phyloP scores from a whole-genome alignment of 2,113 vertebrate species.

The Oenanthe melanoleuca region DNA sequence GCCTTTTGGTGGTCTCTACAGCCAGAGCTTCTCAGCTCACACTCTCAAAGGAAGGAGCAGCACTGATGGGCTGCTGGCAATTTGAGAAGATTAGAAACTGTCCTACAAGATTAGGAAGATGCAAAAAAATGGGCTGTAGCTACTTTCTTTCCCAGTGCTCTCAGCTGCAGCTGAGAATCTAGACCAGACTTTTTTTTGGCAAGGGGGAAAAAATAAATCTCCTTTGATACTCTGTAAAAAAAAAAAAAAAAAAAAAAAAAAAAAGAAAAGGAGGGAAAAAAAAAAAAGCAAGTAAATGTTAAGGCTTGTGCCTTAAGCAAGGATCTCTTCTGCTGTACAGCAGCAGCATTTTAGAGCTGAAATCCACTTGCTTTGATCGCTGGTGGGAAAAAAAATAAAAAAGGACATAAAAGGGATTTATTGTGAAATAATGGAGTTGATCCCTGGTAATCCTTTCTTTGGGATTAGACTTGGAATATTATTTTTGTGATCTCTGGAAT shows the following conservation, averaged over 20 bases:
- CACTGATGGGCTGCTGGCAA: background rate
- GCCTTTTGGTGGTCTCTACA: background rate
- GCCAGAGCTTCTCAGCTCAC: background rate
- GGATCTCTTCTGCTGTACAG: background rate
- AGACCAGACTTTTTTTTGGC: slow-evolving; percentile 46
- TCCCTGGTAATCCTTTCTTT: slow-evolving; percentile 40
- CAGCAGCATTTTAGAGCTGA: background rate
- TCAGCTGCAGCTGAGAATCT: slow-evolving; percentile 49
- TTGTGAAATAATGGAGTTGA: slow-evolving; percentile 34
- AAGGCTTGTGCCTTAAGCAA: slow-evolving; percentile 14
- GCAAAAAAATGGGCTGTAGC: background rate
- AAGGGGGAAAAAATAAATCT: slow-evolving; percentile 32
- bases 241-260: background rate
- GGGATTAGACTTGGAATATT: slow-evolving; percentile 51
- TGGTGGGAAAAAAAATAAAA: background rate
- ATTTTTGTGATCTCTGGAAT: slow-evolving; percentile 56
- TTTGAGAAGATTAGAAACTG: background rate
- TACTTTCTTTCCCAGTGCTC: slow-evolving; percentile 1
- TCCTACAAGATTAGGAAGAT: background rate
- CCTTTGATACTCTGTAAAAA: slow-evolving; percentile 18
- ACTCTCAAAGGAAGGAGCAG: background rate
- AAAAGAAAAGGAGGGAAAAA: no score
- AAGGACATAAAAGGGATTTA: slow-evolving; percentile 15
- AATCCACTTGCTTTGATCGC: slow-evolving; percentile 13
- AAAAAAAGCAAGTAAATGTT: background rate